Base-by-base conservation (phyloP, 2,888 invertebrate species). In the Timandra comae region DNA sequence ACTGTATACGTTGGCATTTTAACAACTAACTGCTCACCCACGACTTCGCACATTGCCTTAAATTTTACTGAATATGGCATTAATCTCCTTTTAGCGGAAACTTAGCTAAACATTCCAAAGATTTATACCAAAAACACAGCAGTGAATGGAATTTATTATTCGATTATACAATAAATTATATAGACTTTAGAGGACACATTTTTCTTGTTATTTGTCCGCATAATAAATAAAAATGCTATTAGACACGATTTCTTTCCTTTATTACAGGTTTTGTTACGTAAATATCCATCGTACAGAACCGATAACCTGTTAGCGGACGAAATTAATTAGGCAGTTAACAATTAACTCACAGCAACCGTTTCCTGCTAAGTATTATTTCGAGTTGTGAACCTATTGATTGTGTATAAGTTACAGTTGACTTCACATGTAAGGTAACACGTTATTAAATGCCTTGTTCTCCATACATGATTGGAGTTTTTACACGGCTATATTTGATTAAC, bases 171-270 rank as follows among this genome's bases (percentile, higher is more conserved):
- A n/a, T n/a, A n/a, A 5, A 16, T 16, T 16, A 16, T 12, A 26
- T 11, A 11, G 7, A 12, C 12, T 16, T 16, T 16, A 5, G 16
- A 16, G 16, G 16, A 6, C 1, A 16, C 1, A 16, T 16, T 16
- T n/a, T 16, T 16, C 16, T 3, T 16, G 16, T 16, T 16, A 16
- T 16, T 16, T 16, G 16, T 16, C 16, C 1, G 16, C 6, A 5
- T 16, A 16, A 16, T 16, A 5, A 16, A 22, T 16, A 5, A 16
- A 22, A 21, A 29, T 29, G 21, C 29, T 43, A 43, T 43, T 24
- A 24, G 24, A 24, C 44, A 43, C 56, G 63, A 62, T 64, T 66
- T 66, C 58, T 67, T 56, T 69, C 56, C 59, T 56, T 31, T 53
- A 52, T 38, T 35, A 42, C 45, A 38, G 21, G 8, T 38, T 30